These are phyloP conservation scores for Hirtodrosophila cameraria DNA, from an alignment of 2,888 invertebrate genomes.

Conservation along the genomic window DNA sequence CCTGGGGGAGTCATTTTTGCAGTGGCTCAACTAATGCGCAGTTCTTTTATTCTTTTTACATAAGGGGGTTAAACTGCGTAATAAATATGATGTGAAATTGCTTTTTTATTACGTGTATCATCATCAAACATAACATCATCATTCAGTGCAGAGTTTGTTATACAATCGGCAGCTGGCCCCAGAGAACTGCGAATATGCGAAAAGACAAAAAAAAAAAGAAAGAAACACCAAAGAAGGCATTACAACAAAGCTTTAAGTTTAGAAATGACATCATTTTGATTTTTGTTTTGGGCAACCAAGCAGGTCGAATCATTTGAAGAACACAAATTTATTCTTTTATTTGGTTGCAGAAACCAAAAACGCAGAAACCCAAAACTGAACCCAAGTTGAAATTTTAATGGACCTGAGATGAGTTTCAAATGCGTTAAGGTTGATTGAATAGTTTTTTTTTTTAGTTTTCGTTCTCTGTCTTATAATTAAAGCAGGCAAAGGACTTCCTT, in stretches of 20 bases:
- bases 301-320: conserved; percentile 10
- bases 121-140: conserved; percentile 33
- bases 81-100: conserved; percentile 48
- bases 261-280: conserved; percentile 68
- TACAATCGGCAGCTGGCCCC: conserved; percentile 19
- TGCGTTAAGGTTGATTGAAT: conserved; percentile 47
- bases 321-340: conserved; percentile 18
- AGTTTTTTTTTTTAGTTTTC: conserved; percentile 16
- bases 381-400: conserved; percentile 16
- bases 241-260: conserved; percentile 59
- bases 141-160: conserved; percentile 23
- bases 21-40: conserved; percentile 28
- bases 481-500: conserved; percentile 36
- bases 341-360: conserved; percentile 5
- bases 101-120: conserved; percentile 68
- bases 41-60: not conserved
- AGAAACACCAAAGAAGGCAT: conserved; percentile 41
- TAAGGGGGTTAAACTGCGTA: conserved; percentile 48
- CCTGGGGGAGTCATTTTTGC: conserved; percentile 35
- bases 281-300: conserved; percentile 17
- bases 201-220: conserved; percentile 8
- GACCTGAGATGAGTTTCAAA: conserved; percentile 36
- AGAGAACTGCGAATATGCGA: not conserved
- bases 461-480: conserved; percentile 36
- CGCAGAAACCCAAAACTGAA: not conserved